Evolutionary conservation across 2,888 invertebrate genomes (phyloP).

Genomic region (Spicauda simplicius): DNA sequence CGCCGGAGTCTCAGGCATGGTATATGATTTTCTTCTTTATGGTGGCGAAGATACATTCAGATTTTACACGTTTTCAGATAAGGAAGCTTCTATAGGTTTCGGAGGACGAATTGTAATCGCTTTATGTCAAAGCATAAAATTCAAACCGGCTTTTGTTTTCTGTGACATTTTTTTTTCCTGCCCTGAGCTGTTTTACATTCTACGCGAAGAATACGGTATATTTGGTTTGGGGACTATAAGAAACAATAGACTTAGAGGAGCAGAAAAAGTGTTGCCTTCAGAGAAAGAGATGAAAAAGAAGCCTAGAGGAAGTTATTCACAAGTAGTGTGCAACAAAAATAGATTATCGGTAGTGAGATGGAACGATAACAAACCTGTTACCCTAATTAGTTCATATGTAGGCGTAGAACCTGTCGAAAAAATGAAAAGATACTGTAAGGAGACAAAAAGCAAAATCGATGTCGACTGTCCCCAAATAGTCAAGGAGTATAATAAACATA

Average conservation of each 20-base stretch:
- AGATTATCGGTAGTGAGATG: too few relatives aligned
- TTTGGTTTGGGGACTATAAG: slow-evolving; percentile 46
- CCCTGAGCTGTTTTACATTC: slow-evolving; percentile 43
- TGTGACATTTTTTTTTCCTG: slow-evolving; percentile 44
- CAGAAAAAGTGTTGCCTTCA: slow-evolving; percentile 30
- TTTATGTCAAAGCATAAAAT: slow-evolving; percentile 41
- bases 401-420: too few relatives aligned
- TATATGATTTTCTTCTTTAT: too few relatives aligned
- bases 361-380: too few relatives aligned
- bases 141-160: slow-evolving; percentile 38
- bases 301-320: too few relatives aligned
- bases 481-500: too few relatives aligned
- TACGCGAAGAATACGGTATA: slow-evolving; percentile 46
- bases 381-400: too few relatives aligned
- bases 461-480: too few relatives aligned
- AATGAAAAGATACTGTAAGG: too few relatives aligned
- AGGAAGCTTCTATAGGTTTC: slow-evolving; percentile 46
- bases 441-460: too few relatives aligned
- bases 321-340: too few relatives aligned
- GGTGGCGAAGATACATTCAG: slow-evolving; percentile 42
- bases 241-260: slow-evolving; percentile 39
- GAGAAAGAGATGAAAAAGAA: slow-evolving; percentile 45
- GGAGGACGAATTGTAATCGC: slow-evolving; percentile 50
- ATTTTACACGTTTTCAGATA: slow-evolving; percentile 42
- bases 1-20: too few relatives aligned